phyloP scores from a whole-genome alignment of 2,888 invertebrate genomes.

The Pollenia labialis region DNA sequence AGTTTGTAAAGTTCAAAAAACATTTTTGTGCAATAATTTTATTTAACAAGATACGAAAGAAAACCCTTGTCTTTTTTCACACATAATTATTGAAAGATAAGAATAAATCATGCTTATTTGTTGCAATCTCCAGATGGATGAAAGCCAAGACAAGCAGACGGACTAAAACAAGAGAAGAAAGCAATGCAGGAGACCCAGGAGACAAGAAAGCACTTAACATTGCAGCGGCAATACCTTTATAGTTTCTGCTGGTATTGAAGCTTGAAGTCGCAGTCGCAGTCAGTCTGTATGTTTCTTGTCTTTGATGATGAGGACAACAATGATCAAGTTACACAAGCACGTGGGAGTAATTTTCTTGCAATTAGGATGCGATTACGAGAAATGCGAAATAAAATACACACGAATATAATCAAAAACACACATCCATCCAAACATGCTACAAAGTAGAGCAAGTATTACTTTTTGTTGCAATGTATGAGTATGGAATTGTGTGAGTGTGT shows the following conservation, averaged over 20 bases:
- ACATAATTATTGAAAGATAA: conserved; percentile 37
- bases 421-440: neutral
- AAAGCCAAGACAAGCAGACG: neutral
- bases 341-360: conserved; percentile 84
- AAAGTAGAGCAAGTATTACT: neutral
- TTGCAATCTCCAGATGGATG: conserved; percentile 37
- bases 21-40: neutral
- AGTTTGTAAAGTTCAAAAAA: too few relatives aligned
- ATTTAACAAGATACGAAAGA: neutral
- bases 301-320: conserved; percentile 73
- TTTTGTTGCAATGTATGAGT: neutral
- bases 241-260: conserved; percentile 26
- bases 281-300: conserved; percentile 41
- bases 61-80: neutral
- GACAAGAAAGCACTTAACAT: neutral
- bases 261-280: neutral
- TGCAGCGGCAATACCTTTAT: conserved; percentile 12
- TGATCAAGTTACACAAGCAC: conserved; percentile 84
- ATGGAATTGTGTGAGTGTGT: neutral
- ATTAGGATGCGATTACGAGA: conserved; percentile 84
- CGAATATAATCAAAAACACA: conserved; percentile 39
- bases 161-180: neutral
- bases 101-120: conserved; percentile 57
- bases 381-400: conserved; percentile 74
- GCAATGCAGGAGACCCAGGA: conserved; percentile 6